phyloP scores from a whole-genome alignment of 2,113 vertebrate genomes.

The Ranitomeya imitator region DNA sequence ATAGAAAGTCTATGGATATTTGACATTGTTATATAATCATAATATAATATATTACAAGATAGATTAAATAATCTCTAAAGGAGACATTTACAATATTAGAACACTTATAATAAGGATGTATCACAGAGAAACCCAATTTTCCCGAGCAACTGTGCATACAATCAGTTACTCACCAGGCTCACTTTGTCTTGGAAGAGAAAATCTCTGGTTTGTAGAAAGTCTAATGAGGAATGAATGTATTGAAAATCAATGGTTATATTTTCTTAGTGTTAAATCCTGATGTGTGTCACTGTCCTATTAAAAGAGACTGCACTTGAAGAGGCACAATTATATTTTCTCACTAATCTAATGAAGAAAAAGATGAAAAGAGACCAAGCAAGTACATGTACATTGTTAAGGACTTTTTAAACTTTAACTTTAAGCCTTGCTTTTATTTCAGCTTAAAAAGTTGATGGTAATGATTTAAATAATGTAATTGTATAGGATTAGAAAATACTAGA shows the following conservation, averaged over 20 bases:
- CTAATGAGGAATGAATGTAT: slow-evolving; percentile 57
- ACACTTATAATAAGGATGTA: slow-evolving; percentile 55
- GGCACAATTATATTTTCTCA: slow-evolving; percentile 48
- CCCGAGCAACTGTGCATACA: slow-evolving; percentile 58
- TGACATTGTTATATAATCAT: no score
- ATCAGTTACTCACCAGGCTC: slow-evolving; percentile 55
- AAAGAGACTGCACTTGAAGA: slow-evolving; percentile 56
- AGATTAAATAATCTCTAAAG: slow-evolving; percentile 52
- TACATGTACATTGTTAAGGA: slow-evolving; percentile 42
- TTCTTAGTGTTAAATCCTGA: slow-evolving; percentile 55
- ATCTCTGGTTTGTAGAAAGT: slow-evolving; percentile 50
- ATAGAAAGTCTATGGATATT: no score
- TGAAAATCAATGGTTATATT: slow-evolving; percentile 58
- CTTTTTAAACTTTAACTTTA: slow-evolving; percentile 40
- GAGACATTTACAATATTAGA: slow-evolving; percentile 57
- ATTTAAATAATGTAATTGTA: background rate
- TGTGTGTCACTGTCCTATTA: slow-evolving; percentile 56
- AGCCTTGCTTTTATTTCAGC: slow-evolving; percentile 18
- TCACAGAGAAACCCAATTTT: slow-evolving; percentile 52
- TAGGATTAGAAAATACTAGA: background rate
- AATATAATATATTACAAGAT: background rate
- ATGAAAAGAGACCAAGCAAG: slow-evolving; percentile 52
- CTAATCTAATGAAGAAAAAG: slow-evolving; percentile 54
- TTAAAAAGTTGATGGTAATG: background rate
- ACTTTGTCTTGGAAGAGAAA: slow-evolving; percentile 53